Base-by-base conservation (phyloP, 1,140 invertebrate genomes). In the Orchestia grillus region DNA sequence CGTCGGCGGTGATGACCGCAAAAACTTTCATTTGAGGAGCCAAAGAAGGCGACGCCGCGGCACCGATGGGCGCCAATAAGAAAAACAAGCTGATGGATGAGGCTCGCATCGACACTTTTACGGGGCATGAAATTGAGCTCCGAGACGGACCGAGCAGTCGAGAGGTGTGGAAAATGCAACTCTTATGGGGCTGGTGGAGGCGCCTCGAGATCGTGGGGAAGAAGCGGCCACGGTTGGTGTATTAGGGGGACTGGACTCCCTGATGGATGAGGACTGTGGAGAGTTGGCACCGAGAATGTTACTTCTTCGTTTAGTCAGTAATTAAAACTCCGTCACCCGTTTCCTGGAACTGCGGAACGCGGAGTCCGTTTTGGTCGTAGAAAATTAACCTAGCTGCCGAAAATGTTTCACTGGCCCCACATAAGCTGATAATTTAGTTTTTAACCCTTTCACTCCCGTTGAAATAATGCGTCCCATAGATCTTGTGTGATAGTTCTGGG, bases 11-110 rank as follows among this genome's bases (percentile, higher is more conserved):
- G 62, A 94, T 94, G 43, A 44, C 44, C 40, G 92, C 92, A 94
- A 94, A 94, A 94, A 94, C 92, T 44, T 47, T 94, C 92, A 94
- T 94, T 94, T 94, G 92, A 40, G 92, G 92, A 45, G 43, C 36
- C 41, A 94, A 94, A 94, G 44, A 42, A 44, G 36, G 92, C 43
- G 92, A 94, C 92, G 44, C 41, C 41, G 44, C 44, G 28, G 36
- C 92, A 40, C 43, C 92, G 40, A 94, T 94, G 92, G 92, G 40
- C 43, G 44, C 92, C 92, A 94, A 94, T 94, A 94, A 44, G 92
- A 94, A 94, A 94, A 94, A 94, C 43, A 42, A 44, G 41, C 43
- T 94, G 92, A 94, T 94, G 43, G 92, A 94, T 94, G 92, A 19
- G 44, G 44, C 44, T 40, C 44, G 92, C 44, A 94, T 94, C 92